These are phyloP conservation scores for Dreissena rostriformis DNA, from an alignment of 1,140 invertebrate genomes.

Conservation along the genomic window DNA sequence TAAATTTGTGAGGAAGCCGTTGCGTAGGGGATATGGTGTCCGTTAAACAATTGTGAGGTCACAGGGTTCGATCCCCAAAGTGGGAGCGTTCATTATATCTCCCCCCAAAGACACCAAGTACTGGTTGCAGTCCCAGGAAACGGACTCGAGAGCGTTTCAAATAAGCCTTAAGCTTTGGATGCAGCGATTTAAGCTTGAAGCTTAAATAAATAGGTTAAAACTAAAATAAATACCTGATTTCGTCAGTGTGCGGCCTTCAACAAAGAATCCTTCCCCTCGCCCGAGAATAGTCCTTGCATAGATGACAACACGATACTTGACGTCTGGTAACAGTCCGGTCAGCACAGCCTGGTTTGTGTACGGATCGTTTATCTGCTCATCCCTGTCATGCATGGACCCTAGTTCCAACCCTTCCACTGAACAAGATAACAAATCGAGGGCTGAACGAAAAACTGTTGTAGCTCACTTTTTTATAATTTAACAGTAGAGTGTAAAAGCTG, in stretches of 20 bases:
- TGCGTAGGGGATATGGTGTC: no score
- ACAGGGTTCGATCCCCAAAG: background rate
- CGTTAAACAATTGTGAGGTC: background rate
- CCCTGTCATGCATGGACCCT: slow-evolving; percentile 88
- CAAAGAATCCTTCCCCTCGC: slow-evolving; percentile 85
- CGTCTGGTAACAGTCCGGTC: slow-evolving; percentile 90
- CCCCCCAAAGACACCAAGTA: background rate
- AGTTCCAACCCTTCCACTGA: slow-evolving; percentile 83
- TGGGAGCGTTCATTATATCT: background rate
- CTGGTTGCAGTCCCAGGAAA: background rate
- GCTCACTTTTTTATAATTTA: background rate
- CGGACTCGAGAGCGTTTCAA: background rate
- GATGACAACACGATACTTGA: slow-evolving; percentile 93
- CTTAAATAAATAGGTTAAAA: background rate
- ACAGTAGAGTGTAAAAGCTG: background rate
- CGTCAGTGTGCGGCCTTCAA: slow-evolving; percentile 69
- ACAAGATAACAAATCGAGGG: slow-evolving; percentile 56
- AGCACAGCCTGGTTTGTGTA: slow-evolving; percentile 90
- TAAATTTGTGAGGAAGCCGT: no score
- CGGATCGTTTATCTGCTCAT: slow-evolving; percentile 86
- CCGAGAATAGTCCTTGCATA: slow-evolving; percentile 92
- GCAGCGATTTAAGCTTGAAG: background rate
- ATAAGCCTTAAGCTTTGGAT: background rate
- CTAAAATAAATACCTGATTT: slow-evolving; percentile 63
- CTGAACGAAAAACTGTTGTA: background rate